These are phyloP conservation scores for Colossoma macropomum DNA, from an alignment of 2,113 vertebrate species.

Conservation along the genomic window DNA sequence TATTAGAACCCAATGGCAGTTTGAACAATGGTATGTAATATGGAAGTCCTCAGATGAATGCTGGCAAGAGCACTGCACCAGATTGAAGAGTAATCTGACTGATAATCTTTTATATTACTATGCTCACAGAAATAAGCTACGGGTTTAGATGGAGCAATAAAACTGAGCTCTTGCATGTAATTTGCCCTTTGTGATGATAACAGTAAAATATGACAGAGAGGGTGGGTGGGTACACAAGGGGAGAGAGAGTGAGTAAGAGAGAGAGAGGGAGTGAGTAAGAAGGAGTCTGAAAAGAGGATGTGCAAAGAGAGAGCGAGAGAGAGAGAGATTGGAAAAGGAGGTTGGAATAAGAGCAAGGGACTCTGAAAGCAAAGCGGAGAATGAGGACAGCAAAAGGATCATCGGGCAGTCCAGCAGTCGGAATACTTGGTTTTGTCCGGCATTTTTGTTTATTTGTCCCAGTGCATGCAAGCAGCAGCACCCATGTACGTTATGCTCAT, in stretches of 20 bases:
- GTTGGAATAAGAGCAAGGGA: constrained; percentile 26
- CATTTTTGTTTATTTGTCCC: neutral
- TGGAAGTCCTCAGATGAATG: constrained; percentile 1
- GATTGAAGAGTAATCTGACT: constrained; percentile 65
- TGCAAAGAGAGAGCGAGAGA: constrained; percentile 22
- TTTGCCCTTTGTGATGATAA: constrained; percentile 70
- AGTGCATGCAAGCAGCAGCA: constrained; percentile 24
- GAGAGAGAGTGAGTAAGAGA: constrained; percentile 6
- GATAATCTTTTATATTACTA: constrained; percentile 67
- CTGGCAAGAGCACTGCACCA: constrained; percentile 44
- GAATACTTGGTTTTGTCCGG: constrained; percentile 32
- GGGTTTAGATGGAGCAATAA: constrained; percentile 50
- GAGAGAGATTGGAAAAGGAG: neutral
- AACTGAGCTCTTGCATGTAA: constrained; percentile 58
- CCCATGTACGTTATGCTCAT: constrained; percentile 9
- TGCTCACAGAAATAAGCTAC: constrained; percentile 56
- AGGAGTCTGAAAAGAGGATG: neutral
- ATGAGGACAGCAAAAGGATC: neutral
- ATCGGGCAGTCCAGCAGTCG: neutral
- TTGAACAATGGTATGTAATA: neutral
- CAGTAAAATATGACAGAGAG: constrained; percentile 60
- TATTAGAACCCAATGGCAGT: neutral
- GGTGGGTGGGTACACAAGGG: constrained; percentile 13
- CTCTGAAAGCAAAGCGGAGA: constrained; percentile 15
- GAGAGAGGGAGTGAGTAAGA: no score